These are phyloP conservation scores for Drosophila nannoptera DNA, from an alignment of 1,140 invertebrate species.

Conservation along the genomic window DNA sequence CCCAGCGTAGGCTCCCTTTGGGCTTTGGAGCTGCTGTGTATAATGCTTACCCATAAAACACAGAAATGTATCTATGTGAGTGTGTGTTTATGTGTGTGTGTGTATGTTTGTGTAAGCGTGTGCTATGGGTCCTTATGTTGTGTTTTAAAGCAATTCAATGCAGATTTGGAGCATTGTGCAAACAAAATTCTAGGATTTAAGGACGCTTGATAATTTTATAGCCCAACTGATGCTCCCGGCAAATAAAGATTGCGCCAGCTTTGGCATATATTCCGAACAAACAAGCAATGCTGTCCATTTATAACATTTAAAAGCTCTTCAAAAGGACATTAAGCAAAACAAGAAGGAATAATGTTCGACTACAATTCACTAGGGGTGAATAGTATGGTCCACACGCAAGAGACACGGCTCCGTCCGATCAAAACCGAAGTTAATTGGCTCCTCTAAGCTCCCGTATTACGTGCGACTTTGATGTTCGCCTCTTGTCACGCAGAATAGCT, in stretches of 20 bases:
- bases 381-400: conserved; percentile 17
- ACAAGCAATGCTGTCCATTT: conserved; percentile 19
- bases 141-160: conserved; percentile 66
- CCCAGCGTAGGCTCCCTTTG: conserved; percentile 3
- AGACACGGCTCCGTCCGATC: neutral
- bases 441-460: conserved; percentile 14
- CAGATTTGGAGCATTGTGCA: conserved; percentile 39
- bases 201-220: conserved; percentile 54
- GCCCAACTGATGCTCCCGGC: conserved; percentile 29
- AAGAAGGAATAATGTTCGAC: conserved; percentile 33
- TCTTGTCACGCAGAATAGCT: conserved; percentile 44
- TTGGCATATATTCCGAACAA: conserved; percentile 12
- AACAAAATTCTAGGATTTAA: conserved; percentile 31
- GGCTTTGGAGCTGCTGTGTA: conserved; percentile 26
- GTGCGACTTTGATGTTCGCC: conserved; percentile 29
- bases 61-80: conserved; percentile 21
- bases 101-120: conserved; percentile 7
- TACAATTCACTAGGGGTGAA: neutral
- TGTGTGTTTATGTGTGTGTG: conserved; percentile 12
- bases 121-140: conserved; percentile 11
- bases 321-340: conserved; percentile 54
- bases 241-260: conserved; percentile 2
- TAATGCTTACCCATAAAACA: conserved; percentile 54
- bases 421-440: conserved; percentile 31
- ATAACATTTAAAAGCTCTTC: conserved; percentile 45